Evolutionary conservation across 2,888 invertebrate species (phyloP).

Genomic region (Scaptomyza flava): DNA sequence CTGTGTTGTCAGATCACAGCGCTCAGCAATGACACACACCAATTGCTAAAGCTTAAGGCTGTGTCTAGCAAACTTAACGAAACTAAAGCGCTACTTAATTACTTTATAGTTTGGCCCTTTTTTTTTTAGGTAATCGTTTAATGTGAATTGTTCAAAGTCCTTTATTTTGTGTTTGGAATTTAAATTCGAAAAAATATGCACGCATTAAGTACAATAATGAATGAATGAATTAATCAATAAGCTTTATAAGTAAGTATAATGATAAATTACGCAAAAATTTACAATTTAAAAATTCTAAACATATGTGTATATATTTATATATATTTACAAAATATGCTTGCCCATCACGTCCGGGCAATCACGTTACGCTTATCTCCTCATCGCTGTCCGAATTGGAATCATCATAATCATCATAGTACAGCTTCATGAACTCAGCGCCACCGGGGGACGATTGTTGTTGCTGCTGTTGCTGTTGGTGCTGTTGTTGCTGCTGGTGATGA

Average conservation of each 20-base stretch:
- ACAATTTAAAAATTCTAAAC: slow-evolving; percentile 61
- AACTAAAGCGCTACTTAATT: neutral
- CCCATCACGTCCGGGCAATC: slow-evolving; percentile 85
- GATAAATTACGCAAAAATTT: slow-evolving; percentile 56
- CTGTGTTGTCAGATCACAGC: neutral
- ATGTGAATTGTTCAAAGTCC: slow-evolving; percentile 44
- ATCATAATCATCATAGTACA: slow-evolving; percentile 84
- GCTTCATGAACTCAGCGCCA: slow-evolving; percentile 81
- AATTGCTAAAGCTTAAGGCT: neutral
- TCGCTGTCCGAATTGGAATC: slow-evolving; percentile 89
- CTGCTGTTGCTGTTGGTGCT: slow-evolving; percentile 66
- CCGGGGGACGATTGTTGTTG: slow-evolving; percentile 43
- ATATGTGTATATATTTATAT: slow-evolving; percentile 10
- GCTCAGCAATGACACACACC: slow-evolving; percentile 23
- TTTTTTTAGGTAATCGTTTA: neutral
- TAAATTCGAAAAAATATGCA: slow-evolving; percentile 80
- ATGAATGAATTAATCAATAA: slow-evolving; percentile 57
- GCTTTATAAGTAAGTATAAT: slow-evolving; percentile 41
- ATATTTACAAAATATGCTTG: slow-evolving; percentile 56
- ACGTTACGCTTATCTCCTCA: slow-evolving; percentile 95
- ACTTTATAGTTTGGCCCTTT: neutral
- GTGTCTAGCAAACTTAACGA: slow-evolving; percentile 1
- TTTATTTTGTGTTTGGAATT: slow-evolving; percentile 78
- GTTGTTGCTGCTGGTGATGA: slow-evolving; percentile 77
- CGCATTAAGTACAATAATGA: slow-evolving; percentile 58